Conservation (phyloP, 2,797 vertebrate species). For the Danio choprae region DNA sequence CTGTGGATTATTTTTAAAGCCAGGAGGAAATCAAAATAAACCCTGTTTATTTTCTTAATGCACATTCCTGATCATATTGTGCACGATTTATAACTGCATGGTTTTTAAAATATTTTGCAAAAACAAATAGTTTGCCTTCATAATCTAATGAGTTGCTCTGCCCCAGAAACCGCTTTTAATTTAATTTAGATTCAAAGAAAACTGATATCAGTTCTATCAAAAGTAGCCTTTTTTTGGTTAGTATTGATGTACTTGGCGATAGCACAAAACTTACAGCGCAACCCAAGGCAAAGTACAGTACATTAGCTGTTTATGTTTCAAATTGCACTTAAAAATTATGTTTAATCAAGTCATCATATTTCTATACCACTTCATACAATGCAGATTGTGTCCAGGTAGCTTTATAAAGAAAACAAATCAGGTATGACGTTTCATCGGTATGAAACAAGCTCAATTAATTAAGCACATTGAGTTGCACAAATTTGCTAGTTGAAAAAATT, state of each 20-base stretch:
- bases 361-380: no score
- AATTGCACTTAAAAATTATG: neutral
- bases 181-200: conserved; percentile 19
- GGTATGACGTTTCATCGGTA: no score
- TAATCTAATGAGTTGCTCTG: conserved; percentile 3
- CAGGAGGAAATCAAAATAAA: neutral
- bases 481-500: neutral
- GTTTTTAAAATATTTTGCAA: neutral
- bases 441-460: no score
- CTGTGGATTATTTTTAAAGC: neutral
- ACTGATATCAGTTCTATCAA: conserved; percentile 6
- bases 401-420: no score
- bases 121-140: neutral
- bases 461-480: no score
- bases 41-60: neutral
- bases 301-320: neutral
- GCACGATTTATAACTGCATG: neutral
- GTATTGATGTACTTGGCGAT: neutral
- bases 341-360: neutral
- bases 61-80: conserved; percentile 3
- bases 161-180: neutral
- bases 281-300: neutral
- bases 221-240: neutral
- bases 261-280: neutral
- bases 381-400: no score